phyloP scores from a whole-genome alignment of 2,888 invertebrate species.

The Serripes groenlandicus region DNA sequence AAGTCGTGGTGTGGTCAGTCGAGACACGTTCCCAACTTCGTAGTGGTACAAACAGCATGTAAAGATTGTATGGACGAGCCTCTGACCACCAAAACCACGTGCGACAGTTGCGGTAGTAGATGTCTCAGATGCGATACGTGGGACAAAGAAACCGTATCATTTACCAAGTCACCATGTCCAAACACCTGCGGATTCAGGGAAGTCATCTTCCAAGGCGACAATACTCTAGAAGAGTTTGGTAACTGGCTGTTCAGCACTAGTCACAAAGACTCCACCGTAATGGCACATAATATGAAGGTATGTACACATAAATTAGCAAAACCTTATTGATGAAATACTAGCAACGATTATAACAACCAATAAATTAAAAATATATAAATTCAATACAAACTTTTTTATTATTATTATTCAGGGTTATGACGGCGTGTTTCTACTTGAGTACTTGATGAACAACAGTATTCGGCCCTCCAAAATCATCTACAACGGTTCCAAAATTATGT shows the following conservation, averaged over 20 bases:
- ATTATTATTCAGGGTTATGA: slow-evolving; percentile 52
- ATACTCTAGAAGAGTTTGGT: slow-evolving; percentile 45
- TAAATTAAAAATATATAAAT: neutral
- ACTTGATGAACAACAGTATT: slow-evolving; percentile 47
- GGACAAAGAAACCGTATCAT: neutral
- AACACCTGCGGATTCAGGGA: slow-evolving; percentile 46
- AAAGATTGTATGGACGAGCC: slow-evolving; percentile 18
- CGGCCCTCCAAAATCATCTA: slow-evolving; percentile 18
- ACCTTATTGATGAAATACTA: slow-evolving; percentile 3
- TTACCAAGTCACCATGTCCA: slow-evolving; percentile 17
- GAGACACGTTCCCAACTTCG: slow-evolving; percentile 41
- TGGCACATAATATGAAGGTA: slow-evolving; percentile 59
- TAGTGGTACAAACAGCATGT: slow-evolving; percentile 42
- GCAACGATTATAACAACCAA: too few relatives aligned
- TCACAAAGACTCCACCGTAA: slow-evolving; percentile 50
- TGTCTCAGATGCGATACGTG: slow-evolving; percentile 33
- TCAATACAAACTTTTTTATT: too few relatives aligned
- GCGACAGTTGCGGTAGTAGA: slow-evolving; percentile 12
- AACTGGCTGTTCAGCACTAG: slow-evolving; percentile 37
- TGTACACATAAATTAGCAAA: neutral
- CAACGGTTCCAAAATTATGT: slow-evolving; percentile 41
- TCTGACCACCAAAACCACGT: slow-evolving; percentile 19
- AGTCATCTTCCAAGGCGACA: slow-evolving; percentile 49
- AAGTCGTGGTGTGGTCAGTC: slow-evolving; percentile 42
- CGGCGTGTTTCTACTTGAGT: slow-evolving; percentile 53